Evolutionary conservation across 2,888 invertebrate species (phyloP).

Genomic region (Epicampocera succincta): DNA sequence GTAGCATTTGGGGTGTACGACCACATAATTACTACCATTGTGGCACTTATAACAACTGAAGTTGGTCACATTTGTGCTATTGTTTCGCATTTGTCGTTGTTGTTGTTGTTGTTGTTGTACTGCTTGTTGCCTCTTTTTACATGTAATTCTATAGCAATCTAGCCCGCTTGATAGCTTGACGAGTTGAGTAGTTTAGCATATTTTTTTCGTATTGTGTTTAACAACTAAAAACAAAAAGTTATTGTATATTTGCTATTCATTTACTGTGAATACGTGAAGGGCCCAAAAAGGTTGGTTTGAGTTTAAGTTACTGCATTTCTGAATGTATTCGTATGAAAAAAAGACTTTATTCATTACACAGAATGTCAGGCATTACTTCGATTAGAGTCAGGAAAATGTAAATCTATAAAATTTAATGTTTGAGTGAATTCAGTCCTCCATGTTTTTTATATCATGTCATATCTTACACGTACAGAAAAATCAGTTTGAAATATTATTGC

Average conservation of each 20-base stretch:
- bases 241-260: slow-evolving; percentile 18
- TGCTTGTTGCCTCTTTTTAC: slow-evolving; percentile 6
- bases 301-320: not conserved
- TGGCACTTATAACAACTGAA: slow-evolving; percentile 50
- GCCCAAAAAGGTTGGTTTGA: not conserved
- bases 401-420: no score
- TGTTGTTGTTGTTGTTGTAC: not conserved
- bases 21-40: slow-evolving; percentile 52
- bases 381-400: no score
- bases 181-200: slow-evolving; percentile 33
- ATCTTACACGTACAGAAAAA: no score
- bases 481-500: no score
- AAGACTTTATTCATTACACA: slow-evolving; percentile 61
- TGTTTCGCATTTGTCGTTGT: not conserved
- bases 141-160: slow-evolving; percentile 27
- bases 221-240: slow-evolving; percentile 37
- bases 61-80: slow-evolving; percentile 37
- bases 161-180: slow-evolving; percentile 57
- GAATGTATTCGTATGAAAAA: slow-evolving; percentile 38
- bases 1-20: slow-evolving; percentile 11
- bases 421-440: no score
- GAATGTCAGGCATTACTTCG: no score
- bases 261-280: not conserved
- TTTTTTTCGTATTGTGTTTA: slow-evolving; percentile 36
- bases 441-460: no score